A percentile compares a stretch with the other conserved stretches of the same genome.
Evolutionary conservation across 2,888 invertebrate species (phyloP).

Genomic region (Sinotaia quadrata): DNA sequence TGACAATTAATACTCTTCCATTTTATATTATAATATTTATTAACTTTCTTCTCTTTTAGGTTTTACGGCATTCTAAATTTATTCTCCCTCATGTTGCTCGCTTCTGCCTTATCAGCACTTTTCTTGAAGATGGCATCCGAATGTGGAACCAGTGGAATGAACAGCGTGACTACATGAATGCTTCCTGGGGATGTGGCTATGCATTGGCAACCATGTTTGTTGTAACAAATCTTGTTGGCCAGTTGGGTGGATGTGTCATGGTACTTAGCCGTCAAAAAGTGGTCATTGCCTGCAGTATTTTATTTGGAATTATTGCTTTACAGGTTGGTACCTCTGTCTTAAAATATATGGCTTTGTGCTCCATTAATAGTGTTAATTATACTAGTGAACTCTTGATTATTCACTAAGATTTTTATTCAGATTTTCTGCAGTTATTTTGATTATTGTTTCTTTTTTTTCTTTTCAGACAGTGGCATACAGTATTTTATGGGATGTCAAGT

Average conservation of each 20-base stretch:
- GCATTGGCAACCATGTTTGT: conserved; percentile 96
- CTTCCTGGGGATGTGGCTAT: conserved; percentile 96
- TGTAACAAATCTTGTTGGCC: conserved; percentile 93
- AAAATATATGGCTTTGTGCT: no score
- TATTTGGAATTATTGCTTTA: conserved; percentile 95
- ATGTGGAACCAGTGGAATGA: conserved; percentile 99
- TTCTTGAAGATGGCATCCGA: conserved; percentile 97
- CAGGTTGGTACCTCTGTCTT: conserved; percentile 79
- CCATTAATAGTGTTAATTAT: no score
- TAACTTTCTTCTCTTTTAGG: conserved; percentile 75
- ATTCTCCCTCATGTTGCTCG: conserved; percentile 95
- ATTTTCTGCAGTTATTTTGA: no score
- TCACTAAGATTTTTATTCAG: no score
- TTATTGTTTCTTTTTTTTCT: conserved; percentile 29
- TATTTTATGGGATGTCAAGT: conserved; percentile 98
- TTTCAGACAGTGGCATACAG: conserved; percentile 76
- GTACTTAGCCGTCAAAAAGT: conserved; percentile 93
- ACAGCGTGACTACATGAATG: conserved; percentile 97
- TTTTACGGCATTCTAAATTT: conserved; percentile 89
- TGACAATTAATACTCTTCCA: no score
- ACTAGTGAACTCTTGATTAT: no score
- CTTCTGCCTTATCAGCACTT: conserved; percentile 97
- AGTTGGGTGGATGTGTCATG: conserved; percentile 96
- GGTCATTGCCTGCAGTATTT: conserved; percentile 80
- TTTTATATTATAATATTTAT: no score